A percentile compares a stretch with the other conserved stretches of the same genome.
Conservation (phyloP, 2,888 invertebrate species). For the Cosmopolites sordidus region DNA sequence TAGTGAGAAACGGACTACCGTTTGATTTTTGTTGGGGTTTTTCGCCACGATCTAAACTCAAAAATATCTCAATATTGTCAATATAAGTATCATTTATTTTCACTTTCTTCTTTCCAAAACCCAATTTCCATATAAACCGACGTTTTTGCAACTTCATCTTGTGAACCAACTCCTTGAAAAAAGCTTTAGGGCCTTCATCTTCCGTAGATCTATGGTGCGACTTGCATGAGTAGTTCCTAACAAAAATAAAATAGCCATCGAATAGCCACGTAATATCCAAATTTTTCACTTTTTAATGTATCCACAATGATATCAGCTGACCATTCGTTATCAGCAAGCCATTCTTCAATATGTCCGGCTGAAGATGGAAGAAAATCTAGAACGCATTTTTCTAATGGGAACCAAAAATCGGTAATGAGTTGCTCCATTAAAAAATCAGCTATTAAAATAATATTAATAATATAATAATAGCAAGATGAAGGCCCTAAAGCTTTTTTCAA, state of each 20-base stretch:
- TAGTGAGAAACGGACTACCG: too few species aligned
- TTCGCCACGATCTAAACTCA: too few species aligned
- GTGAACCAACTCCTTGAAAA: constrained; percentile 26
- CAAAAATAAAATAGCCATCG: constrained; percentile 38
- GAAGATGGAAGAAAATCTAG: constrained; percentile 32
- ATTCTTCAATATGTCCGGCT: constrained; percentile 33
- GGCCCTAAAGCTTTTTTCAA: too few species aligned
- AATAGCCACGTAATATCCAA: constrained; percentile 35
- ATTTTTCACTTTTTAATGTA: constrained; percentile 31
- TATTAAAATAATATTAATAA: too few species aligned
- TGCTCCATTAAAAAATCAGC: constrained; percentile 41
- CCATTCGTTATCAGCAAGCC: constrained; percentile 28
- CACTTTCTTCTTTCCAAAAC: constrained; percentile 26
- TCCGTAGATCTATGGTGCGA: constrained; percentile 33
- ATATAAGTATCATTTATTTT: constrained; percentile 29
- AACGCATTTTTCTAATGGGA: constrained; percentile 40
- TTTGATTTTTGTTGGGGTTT: too few species aligned
- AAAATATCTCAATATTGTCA: too few species aligned
- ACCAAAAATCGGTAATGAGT: constrained; percentile 44
- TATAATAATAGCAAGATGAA: too few species aligned
- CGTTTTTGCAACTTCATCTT: constrained; percentile 21
- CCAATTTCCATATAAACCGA: constrained; percentile 21
- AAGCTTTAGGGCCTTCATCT: constrained; percentile 27
- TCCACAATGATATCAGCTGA: constrained; percentile 29
- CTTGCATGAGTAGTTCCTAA: constrained; percentile 34